Base-by-base conservation (phyloP, 2,888 invertebrate species). In the Lymantria monacha region DNA sequence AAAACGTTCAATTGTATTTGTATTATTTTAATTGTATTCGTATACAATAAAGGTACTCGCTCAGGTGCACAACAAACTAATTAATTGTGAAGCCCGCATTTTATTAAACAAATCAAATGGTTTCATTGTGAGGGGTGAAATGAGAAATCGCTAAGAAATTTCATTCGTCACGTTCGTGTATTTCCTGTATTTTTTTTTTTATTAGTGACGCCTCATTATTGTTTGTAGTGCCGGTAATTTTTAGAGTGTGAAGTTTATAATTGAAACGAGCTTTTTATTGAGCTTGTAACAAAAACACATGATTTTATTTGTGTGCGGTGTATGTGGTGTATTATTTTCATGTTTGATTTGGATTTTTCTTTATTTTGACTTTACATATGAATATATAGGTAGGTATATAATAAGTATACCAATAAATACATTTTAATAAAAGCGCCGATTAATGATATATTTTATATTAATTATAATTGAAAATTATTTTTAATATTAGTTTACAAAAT, bases 71-170 rank as follows among this genome's bases (percentile, higher is more conserved):
- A 88, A 85, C 89, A 65, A 89, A 89, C 87, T 89, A 89, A 90
- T 91, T 91, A 91, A 88, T 88, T 88, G 70, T 76, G 86, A 87
- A 83, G 87, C 88, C 88, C 90, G 85, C 89, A 89, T 91, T 90
- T 91, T 89, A 90, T 89, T 91, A 89, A 86, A 86, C 89, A 87
- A 90, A 91, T 90, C 91, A 89, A 90, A 90, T 84, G 83, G 83
- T 85, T 76, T 73, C 81, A 81, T 81, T 85, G 73, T 69, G 75
- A 64, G 84, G 90, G 89, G 86, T 81, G 82, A 76, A 88, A 87
- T 89, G 90, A 90, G 89, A 87, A 90, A 90, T 90, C 86, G 84
- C 86, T 83, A 91, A 90, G 89, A 89, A 91, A 89, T 89, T 85
- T 81, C 68, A 81, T 89, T 85, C 87, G 91, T 89, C 88, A 91